Percentiles rank a stretch among this genome's conserved stretches.
Evolutionary conservation across 2,797 vertebrate species (phyloP).

Genomic region (Mastacembelus armatus): DNA sequence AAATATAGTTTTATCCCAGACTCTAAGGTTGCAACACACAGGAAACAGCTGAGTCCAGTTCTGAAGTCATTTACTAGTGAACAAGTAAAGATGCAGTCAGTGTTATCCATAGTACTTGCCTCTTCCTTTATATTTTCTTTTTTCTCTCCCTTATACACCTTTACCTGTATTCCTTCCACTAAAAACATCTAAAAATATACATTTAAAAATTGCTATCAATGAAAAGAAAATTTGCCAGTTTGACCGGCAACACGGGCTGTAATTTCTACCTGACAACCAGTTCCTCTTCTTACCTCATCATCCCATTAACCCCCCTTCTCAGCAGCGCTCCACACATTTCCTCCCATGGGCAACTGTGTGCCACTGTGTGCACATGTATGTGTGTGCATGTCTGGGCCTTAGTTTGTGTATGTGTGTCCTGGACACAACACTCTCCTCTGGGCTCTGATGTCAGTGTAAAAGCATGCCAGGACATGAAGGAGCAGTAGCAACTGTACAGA

Average conservation of each 20-base stretch:
- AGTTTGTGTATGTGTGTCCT: conserved; percentile 37
- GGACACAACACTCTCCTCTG: conserved; percentile 68
- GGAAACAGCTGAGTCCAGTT: conserved; percentile 15
- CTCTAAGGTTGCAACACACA: conserved; percentile 15
- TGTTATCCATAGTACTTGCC: conserved; percentile 19
- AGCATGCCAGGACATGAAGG: conserved; percentile 83
- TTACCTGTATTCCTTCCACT: not conserved
- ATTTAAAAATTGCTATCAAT: not conserved
- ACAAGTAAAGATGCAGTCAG: conserved; percentile 33
- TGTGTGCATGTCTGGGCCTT: conserved; percentile 7
- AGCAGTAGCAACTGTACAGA: conserved; percentile 85
- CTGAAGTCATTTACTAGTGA: conserved; percentile 47
- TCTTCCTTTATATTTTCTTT: not conserved
- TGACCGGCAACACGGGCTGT: not conserved
- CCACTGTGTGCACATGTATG: conserved; percentile 3
- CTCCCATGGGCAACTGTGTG: not conserved
- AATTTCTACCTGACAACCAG: not conserved
- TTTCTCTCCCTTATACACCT: not conserved
- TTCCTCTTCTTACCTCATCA: conserved; percentile 14
- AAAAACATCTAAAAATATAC: too few species aligned
- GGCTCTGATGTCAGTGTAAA: conserved; percentile 85
- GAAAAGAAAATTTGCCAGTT: not conserved
- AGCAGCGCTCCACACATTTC: conserved; percentile 1
- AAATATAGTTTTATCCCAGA: conserved; percentile 22
- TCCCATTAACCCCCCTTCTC: conserved; percentile 5